Evolutionary conservation across 2,113 vertebrate species (phyloP).

Genomic region (Eudyptes chrysolophus): DNA sequence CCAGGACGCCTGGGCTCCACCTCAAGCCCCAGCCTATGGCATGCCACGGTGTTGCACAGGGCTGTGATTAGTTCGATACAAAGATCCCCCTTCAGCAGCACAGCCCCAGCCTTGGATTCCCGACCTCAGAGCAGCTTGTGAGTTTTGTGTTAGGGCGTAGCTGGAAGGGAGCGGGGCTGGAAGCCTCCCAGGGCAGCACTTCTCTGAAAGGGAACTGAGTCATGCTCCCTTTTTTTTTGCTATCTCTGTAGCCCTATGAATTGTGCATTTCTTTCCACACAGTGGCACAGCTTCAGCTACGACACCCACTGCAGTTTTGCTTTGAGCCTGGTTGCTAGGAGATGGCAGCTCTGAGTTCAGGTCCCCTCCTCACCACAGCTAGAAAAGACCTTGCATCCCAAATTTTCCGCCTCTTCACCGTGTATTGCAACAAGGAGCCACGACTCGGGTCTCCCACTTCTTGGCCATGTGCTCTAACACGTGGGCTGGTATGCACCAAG

Average conservation of each 20-base stretch:
- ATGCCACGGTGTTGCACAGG: rapidly evolving
- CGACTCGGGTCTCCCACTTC: background rate
- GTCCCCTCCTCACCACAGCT: background rate
- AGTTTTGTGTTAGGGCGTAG: background rate
- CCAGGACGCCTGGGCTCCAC: rapidly evolving
- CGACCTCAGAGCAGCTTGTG: background rate
- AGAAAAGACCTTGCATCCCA: background rate
- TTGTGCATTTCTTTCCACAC: background rate
- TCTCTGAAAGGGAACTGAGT: background rate
- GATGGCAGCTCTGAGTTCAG: constrained; percentile 28
- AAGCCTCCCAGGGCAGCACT: background rate
- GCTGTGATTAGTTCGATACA: rapidly evolving
- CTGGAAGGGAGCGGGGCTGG: background rate
- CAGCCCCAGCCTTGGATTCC: background rate
- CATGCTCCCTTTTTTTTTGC: background rate
- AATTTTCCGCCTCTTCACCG: background rate
- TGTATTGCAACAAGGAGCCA: background rate
- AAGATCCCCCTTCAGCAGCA: background rate
- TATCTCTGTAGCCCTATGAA: background rate
- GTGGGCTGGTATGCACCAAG: rapidly evolving
- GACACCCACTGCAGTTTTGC: background rate
- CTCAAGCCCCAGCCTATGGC: background rate
- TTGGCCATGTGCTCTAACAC: rapidly evolving
- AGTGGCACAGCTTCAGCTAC: background rate
- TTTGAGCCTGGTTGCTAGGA: constrained; percentile 53